phyloP scores from a whole-genome alignment of 2,888 invertebrate genomes.

The Cylindroiulus punctatus region DNA sequence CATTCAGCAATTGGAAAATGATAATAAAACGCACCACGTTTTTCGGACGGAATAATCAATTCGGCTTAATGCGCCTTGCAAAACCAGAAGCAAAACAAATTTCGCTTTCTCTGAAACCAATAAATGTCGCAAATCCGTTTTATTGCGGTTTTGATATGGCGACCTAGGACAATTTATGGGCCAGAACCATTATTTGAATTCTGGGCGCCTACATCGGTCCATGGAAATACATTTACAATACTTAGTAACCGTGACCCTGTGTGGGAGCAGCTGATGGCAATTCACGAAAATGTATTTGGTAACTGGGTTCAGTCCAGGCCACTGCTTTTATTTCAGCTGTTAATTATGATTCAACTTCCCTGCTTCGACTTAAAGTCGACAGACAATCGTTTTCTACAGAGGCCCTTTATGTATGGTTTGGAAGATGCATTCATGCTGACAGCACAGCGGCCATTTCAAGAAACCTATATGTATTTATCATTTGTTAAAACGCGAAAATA shows the following conservation, averaged over 20 bases:
- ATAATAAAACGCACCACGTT: constrained; percentile 30
- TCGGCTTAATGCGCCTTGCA: constrained; percentile 4
- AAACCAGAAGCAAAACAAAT: not conserved
- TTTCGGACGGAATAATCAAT: constrained; percentile 34
- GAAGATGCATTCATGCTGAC: not conserved
- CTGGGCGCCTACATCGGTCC: not conserved
- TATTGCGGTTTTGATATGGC: constrained; percentile 43
- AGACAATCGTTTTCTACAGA: not conserved
- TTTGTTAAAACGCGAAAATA: not conserved
- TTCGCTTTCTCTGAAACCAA: constrained; percentile 8
- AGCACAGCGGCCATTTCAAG: not conserved
- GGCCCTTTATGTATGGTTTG: not conserved
- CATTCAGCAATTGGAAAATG: constrained; percentile 35
- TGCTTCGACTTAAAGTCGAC: not conserved
- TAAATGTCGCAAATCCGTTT: constrained; percentile 45
- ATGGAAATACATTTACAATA: not conserved
- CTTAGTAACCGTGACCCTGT: not conserved
- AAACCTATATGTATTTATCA: not conserved
- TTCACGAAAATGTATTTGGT: constrained; percentile 24
- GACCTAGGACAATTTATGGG: constrained; percentile 33
- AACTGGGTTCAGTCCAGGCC: constrained; percentile 1
- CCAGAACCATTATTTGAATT: constrained; percentile 19
- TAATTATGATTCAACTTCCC: constrained; percentile 21
- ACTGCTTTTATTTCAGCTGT: constrained; percentile 34
- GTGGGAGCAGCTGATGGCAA: not conserved